Percentiles rank a stretch among this genome's conserved stretches.
phyloP scores from a whole-genome alignment of 2,113 vertebrate species.

The Varanus komodoensis region DNA sequence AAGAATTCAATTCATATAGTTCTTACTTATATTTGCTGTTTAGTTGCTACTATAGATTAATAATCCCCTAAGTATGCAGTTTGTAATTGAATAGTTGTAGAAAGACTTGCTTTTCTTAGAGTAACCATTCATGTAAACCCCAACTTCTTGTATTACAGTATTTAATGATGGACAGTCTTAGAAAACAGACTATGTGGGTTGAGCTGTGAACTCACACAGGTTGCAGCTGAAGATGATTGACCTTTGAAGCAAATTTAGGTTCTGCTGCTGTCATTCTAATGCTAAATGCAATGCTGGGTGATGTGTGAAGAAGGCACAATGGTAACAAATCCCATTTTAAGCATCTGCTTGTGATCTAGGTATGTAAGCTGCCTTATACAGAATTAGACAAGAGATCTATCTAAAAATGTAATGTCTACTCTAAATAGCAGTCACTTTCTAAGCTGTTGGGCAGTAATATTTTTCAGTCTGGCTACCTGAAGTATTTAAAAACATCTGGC shows the following conservation, averaged over 20 bases:
- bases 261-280: neutral
- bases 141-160: neutral
- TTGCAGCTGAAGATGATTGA: neutral
- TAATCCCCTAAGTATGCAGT: neutral
- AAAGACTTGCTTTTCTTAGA: neutral
- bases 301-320: neutral
- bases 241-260: neutral
- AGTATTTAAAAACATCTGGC: neutral
- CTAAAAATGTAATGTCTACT: neutral
- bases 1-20: neutral
- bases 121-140: neutral
- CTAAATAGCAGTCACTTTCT: neutral
- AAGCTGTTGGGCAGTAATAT: neutral
- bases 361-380: neutral
- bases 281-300: conserved; percentile 14
- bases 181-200: conserved; percentile 20
- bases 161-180: neutral
- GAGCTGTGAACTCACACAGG: neutral
- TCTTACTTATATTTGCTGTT: neutral
- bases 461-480: neutral
- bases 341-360: too few relatives aligned
- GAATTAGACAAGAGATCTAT: neutral
- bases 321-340: neutral
- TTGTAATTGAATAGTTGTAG: neutral
- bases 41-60: neutral